Base-by-base conservation (phyloP, 2,888 invertebrate species). In the Notocelia uddmanniana region DNA sequence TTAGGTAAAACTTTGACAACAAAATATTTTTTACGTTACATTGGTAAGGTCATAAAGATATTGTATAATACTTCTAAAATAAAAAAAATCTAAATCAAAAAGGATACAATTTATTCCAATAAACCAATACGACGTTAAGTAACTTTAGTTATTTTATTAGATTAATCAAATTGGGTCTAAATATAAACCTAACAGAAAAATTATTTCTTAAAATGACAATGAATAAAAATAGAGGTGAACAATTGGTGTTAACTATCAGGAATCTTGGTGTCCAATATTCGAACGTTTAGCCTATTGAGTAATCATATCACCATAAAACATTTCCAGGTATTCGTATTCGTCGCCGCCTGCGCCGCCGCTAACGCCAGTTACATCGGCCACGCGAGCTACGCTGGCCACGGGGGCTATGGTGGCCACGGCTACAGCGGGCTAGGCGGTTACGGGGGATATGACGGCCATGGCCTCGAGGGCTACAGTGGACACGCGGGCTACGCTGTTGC, bases 351-450 rank as follows among this genome's bases (percentile, higher is more conserved):
- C 74, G 86, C 86, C 1, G 85, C 77, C 1, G 88, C 83, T 50
- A 86, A 79, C 45, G 89, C 89, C 0, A 89, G 89, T 6, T 89
- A 88, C 77, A 81, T 94, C 77, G 86, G 83, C 3, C 81, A 82
- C 48, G 76, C 9, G 77, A 86, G 84, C 5, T 80, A 82, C 48
- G 75, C 6, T 15, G 78, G 78, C 58, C 74, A 80, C 64, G 79
- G 69, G 1, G 80, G 81, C n/a, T 79, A 79, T 57, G 80, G 76
- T 0, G 80, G 80, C 15, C 76, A 80, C 54, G 63, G 78, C 37
- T 59, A 70, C 37, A n/a, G 60, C 23, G 60, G 60, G 3, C 26
- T 45, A n/a, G 45, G 60, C 0, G 76, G 76, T 6, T 75, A 81
- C 50, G 77, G 58, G 0, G 76, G 74, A 8, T 71, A 75, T 34